Conservation (phyloP, 2,888 invertebrate species). For the Allygus modestus region DNA sequence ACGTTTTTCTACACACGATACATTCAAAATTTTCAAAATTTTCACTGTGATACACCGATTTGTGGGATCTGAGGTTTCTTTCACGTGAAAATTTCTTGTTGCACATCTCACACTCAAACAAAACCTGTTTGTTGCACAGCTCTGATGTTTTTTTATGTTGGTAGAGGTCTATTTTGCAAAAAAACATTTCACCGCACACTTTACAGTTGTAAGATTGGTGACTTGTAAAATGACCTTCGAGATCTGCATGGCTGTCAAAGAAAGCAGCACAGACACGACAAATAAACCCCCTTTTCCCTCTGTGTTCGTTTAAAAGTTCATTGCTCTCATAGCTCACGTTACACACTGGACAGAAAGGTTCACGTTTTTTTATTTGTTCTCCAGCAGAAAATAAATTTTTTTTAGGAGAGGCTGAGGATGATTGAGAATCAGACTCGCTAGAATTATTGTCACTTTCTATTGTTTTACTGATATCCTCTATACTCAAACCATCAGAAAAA, state of each 20-base stretch:
- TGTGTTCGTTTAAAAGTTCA: conserved; percentile 29
- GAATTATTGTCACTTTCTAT: neutral
- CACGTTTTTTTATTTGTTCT: neutral
- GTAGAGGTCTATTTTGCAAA: conserved; percentile 16
- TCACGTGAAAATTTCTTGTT: conserved; percentile 31
- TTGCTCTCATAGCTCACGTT: neutral
- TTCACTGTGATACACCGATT: conserved; percentile 33
- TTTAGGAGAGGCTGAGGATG: neutral
- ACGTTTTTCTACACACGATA: conserved; percentile 12
- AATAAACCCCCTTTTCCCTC: conserved; percentile 4
- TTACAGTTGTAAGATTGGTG: conserved; percentile 31
- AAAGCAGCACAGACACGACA: conserved; percentile 29
- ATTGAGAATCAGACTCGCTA: neutral
- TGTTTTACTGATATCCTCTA: neutral
- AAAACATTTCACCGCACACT: conserved; percentile 39
- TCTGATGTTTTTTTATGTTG: conserved; percentile 8
- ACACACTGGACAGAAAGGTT: conserved; percentile 30
- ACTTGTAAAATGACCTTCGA: conserved; percentile 36
- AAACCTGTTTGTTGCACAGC: neutral
- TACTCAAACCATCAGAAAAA: conserved; percentile 7
- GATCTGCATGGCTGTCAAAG: conserved; percentile 14
- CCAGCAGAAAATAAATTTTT: neutral
- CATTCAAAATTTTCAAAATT: neutral
- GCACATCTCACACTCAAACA: conserved; percentile 40
- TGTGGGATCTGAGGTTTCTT: conserved; percentile 15